A percentile compares a stretch with the other conserved stretches of the same genome.
phyloP scores from a whole-genome alignment of 1,140 invertebrate genomes.

The Formica selysi region DNA sequence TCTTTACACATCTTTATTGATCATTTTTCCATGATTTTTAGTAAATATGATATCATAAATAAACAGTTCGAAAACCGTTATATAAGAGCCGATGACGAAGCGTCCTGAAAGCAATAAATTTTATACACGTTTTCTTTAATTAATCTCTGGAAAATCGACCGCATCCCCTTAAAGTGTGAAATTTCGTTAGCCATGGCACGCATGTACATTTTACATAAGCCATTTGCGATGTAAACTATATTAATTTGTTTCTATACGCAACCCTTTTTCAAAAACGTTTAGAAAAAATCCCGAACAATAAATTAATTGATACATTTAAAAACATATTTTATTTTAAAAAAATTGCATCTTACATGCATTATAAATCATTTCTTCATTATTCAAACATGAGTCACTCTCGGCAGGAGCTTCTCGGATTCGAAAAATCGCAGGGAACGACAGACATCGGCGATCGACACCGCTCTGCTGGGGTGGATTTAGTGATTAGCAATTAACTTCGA shows the following conservation, averaged over 20 bases:
- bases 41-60: neutral
- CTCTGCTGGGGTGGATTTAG: constrained; percentile 60
- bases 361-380: neutral
- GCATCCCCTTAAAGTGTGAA: constrained; percentile 74
- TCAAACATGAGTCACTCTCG: constrained; percentile 32
- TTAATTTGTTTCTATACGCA: constrained; percentile 11
- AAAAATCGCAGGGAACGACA: constrained; percentile 70
- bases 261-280: neutral
- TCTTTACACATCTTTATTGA: neutral
- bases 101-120: constrained; percentile 60
- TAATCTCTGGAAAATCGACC: constrained; percentile 75
- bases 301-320: neutral
- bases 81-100: neutral
- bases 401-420: constrained; percentile 38
- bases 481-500: constrained; percentile 74
- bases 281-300: neutral
- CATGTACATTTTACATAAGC: constrained; percentile 70
- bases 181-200: constrained; percentile 78
- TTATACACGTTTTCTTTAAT: constrained; percentile 70
- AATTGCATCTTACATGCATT: neutral
- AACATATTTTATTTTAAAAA: neutral
- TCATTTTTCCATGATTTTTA: neutral
- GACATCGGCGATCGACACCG: constrained; percentile 45
- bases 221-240: constrained; percentile 43
- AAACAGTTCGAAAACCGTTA: constrained; percentile 22